Percentiles rank a stretch among this genome's conserved stretches.
Conservation (phyloP, 92 coral and sea anemone genomes). For the Epizoanthus stellaris region DNA sequence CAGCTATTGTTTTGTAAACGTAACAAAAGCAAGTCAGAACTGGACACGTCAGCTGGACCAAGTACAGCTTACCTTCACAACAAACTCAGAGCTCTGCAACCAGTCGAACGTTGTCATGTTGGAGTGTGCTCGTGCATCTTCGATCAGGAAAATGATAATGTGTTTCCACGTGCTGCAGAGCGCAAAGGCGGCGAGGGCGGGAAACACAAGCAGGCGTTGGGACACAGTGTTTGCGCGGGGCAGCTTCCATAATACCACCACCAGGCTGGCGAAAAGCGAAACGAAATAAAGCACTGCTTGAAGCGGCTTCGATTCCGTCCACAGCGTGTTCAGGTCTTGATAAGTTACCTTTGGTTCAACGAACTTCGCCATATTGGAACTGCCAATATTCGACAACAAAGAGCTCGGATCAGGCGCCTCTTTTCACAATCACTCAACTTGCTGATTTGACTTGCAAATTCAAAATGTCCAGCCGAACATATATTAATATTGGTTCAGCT, state of each 20-base stretch:
- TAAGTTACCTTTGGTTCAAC: conserved; percentile 10
- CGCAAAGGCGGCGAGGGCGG: conserved; percentile 48
- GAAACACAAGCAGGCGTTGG: conserved; percentile 43
- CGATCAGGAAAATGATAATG: conserved; percentile 36
- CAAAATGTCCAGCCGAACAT: no score
- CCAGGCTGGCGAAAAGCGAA: conserved; percentile 52
- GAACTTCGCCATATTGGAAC: conserved; percentile 6
- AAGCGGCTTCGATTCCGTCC: conserved; percentile 47
- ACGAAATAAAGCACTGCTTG: conserved; percentile 50
- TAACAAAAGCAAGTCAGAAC: not conserved
- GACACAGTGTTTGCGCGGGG: conserved; percentile 34
- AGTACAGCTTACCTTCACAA: conserved; percentile 46
- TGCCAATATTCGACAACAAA: conserved; percentile 18
- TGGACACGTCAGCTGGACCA: not conserved
- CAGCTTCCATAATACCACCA: conserved; percentile 57
- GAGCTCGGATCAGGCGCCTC: not conserved
- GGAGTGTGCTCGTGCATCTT: conserved; percentile 38
- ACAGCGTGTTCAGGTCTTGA: conserved; percentile 34
- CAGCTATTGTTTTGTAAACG: not conserved
- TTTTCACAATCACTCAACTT: not conserved
- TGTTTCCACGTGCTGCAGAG: conserved; percentile 53
- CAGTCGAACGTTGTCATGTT: conserved; percentile 41
- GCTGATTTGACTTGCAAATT: conserved; percentile 36
- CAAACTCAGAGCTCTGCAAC: conserved; percentile 54
- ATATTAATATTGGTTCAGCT: not conserved